A percentile compares a stretch with the other conserved stretches of the same genome.
phyloP scores from a whole-genome alignment of 2,888 invertebrate species.

The Panorpa germanica region DNA sequence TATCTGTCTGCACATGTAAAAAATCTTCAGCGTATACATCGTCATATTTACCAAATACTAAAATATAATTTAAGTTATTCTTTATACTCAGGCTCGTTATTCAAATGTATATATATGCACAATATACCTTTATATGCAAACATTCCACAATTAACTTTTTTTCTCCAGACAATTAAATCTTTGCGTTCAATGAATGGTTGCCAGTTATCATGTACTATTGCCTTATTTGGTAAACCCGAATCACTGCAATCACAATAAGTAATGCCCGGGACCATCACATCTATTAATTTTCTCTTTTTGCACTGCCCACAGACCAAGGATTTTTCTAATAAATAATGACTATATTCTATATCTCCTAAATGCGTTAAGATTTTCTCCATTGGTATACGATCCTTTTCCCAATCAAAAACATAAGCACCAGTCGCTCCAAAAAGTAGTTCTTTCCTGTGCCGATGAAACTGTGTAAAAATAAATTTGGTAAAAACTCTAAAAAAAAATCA shows the following conservation, averaged over 20 bases:
- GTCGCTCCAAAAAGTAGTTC: conserved; percentile 35
- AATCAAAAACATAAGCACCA: conserved; percentile 34
- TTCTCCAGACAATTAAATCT: conserved; percentile 66
- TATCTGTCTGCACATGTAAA: conserved; percentile 64
- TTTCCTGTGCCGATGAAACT: conserved; percentile 25
- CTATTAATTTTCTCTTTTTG: conserved; percentile 23
- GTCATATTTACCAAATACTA: conserved; percentile 62
- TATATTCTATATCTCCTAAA: conserved; percentile 34
- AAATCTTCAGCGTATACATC: conserved; percentile 67
- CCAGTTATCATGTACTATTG: conserved; percentile 36
- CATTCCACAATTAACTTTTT: conserved; percentile 44
- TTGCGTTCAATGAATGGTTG: conserved; percentile 59
- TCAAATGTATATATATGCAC: conserved; percentile 6
- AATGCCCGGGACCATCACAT: conserved; percentile 21
- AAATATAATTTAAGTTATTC: conserved; percentile 11
- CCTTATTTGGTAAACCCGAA: conserved; percentile 12
- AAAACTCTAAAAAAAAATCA: too few species aligned
- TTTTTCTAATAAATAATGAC: conserved; percentile 28
- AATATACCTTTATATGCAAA: conserved; percentile 55
- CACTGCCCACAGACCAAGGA: conserved; percentile 32
- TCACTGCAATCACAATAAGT: conserved; percentile 27
- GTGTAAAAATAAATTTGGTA: too few species aligned
- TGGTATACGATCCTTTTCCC: conserved; percentile 37
- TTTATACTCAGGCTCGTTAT: conserved; percentile 6
- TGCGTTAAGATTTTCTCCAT: conserved; percentile 34